phyloP scores from a whole-genome alignment of 2,113 vertebrate species.

The Corynorhinus townsendii region DNA sequence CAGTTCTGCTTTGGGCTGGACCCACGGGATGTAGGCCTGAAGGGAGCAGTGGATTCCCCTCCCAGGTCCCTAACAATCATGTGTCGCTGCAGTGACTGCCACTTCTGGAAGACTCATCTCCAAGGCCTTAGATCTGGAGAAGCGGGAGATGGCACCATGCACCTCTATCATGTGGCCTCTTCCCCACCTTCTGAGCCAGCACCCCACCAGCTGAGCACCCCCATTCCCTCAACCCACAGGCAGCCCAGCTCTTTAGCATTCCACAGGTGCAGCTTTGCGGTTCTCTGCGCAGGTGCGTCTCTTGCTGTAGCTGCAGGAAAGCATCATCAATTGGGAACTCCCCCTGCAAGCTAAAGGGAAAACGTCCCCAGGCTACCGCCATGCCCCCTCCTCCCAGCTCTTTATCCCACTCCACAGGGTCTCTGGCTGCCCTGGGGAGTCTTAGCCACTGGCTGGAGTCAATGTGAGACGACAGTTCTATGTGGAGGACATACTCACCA shows the following conservation, averaged over 20 bases:
- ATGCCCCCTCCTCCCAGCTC: not conserved
- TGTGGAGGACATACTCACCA: not conserved
- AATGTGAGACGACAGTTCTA: not conserved
- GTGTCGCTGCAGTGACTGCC: not conserved
- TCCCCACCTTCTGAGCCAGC: not conserved
- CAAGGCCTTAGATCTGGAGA: not conserved
- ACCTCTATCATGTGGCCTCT: not conserved
- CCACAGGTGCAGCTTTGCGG: not conserved
- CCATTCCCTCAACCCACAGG: not conserved
- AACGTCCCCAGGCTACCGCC: fast-evolving
- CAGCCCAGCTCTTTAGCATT: not conserved
- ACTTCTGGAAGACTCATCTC: not conserved
- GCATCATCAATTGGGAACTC: not conserved
- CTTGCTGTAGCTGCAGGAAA: not conserved
- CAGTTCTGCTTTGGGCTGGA: not conserved
- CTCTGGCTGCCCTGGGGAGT: not conserved
- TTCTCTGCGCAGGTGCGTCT: not conserved
- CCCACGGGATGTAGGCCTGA: not conserved
- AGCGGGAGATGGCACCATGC: not conserved
- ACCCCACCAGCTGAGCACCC: not conserved
- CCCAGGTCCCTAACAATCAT: not conserved
- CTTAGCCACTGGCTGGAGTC: not conserved
- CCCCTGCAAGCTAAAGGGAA: not conserved
- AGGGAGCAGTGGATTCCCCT: not conserved
- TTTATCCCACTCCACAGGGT: not conserved